Evolutionary conservation across 2,797 vertebrate genomes (phyloP).

Genomic region (Etheostoma nigrum): DNA sequence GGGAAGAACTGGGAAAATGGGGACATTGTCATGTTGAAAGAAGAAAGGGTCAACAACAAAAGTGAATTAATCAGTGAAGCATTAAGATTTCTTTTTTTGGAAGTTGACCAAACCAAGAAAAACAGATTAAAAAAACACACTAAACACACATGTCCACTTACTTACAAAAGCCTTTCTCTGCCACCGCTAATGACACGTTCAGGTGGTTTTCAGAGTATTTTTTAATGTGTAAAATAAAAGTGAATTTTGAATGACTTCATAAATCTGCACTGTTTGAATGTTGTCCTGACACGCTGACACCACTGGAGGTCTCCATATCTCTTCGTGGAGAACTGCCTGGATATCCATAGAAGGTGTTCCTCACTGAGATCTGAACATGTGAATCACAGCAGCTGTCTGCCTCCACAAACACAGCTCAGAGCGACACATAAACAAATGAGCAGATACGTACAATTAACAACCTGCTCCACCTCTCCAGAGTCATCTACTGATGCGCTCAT

Average conservation of each 20-base stretch:
- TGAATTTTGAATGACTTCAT: not conserved
- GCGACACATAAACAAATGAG: not conserved
- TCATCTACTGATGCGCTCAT: not conserved
- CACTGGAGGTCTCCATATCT: slow-evolving; percentile 54
- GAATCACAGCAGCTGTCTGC: not conserved
- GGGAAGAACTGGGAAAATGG: too few relatives aligned
- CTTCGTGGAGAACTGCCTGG: not conserved
- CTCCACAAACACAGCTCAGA: slow-evolving; percentile 5
- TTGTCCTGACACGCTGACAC: slow-evolving; percentile 8
- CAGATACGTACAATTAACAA: slow-evolving; percentile 14
- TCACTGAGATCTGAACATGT: slow-evolving; percentile 4
- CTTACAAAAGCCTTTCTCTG: not conserved
- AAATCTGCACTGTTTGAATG: not conserved
- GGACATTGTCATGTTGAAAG: too few relatives aligned
- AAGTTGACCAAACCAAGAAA: not conserved
- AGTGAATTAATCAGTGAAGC: too few relatives aligned
- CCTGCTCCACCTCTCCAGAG: slow-evolving; percentile 9
- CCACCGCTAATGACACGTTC: not conserved
- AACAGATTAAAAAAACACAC: not conserved
- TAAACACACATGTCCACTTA: not conserved
- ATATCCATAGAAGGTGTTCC: not conserved
- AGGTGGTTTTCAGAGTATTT: not conserved
- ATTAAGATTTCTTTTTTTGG: too few relatives aligned
- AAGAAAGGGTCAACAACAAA: too few relatives aligned
- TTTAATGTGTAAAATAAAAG: not conserved